These are phyloP conservation scores for Perodicticus potto DNA, from an alignment of 2,797 vertebrate species.

Conservation along the genomic window DNA sequence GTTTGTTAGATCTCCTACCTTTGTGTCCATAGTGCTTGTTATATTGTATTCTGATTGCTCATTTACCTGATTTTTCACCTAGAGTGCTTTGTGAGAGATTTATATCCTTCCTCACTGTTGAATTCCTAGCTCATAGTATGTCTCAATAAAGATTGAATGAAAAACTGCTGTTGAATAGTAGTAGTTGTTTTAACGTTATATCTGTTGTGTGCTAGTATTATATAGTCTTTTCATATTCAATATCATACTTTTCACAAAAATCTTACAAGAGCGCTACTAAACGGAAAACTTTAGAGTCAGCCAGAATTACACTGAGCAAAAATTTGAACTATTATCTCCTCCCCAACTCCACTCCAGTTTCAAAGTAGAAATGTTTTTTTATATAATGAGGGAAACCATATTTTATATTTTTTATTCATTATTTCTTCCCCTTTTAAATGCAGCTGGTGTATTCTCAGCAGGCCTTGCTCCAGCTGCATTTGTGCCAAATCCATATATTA, in stretches of 20 bases:
- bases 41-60: not conserved
- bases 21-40: not conserved
- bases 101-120: not conserved
- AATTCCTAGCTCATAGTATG: not conserved
- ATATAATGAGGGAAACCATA: constrained; percentile 51
- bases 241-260: not conserved
- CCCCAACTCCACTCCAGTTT: not conserved
- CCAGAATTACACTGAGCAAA: not conserved
- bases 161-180: not conserved
- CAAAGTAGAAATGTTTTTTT: constrained; percentile 51
- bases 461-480: constrained; percentile 98
- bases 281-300: not conserved
- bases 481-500: constrained; percentile 99
- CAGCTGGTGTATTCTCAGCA: constrained; percentile 93
- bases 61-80: not conserved
- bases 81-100: not conserved
- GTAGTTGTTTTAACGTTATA: constrained; percentile 2
- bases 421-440: constrained; percentile 85
- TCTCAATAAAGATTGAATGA: constrained; percentile 7
- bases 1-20: not conserved
- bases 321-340: not conserved
- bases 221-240: not conserved
- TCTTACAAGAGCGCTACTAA: not conserved
- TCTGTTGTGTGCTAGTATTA: not conserved
- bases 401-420: constrained; percentile 67